A percentile compares a stretch with the other conserved stretches of the same genome.
Conservation (phyloP, 2,888 invertebrate genomes). For the Nephrotoma flavescens region DNA sequence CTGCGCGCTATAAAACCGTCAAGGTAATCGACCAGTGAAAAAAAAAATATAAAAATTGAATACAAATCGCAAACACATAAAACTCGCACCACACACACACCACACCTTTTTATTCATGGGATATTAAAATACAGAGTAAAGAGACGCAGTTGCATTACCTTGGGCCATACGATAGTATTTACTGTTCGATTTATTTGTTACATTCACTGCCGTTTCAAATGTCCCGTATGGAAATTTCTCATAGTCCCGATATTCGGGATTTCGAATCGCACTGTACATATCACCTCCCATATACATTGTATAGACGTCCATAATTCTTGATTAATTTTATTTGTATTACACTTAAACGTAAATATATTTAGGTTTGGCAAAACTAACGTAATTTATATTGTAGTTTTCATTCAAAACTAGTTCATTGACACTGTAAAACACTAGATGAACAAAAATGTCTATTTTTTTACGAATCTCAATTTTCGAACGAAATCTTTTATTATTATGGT, state of each 20-base stretch:
- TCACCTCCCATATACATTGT: slow-evolving; percentile 38
- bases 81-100: not conserved
- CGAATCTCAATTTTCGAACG: not conserved
- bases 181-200: slow-evolving; percentile 19
- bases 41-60: not conserved
- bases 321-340: not conserved
- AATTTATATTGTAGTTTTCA: not conserved
- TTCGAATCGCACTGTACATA: slow-evolving; percentile 35
- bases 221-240: slow-evolving; percentile 35
- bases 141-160: slow-evolving; percentile 19
- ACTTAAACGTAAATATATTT: not conserved
- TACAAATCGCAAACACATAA: not conserved
- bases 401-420: not conserved
- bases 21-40: not conserved
- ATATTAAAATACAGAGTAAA: not conserved
- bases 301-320: slow-evolving; percentile 36
- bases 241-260: slow-evolving; percentile 35
- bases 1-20: not conserved
- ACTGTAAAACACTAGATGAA: not conserved
- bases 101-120: not conserved
- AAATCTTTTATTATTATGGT: not conserved
- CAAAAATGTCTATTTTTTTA: not conserved
- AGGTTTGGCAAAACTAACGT: not conserved
- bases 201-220: slow-evolving; percentile 20
- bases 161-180: slow-evolving; percentile 27